A percentile compares a stretch with the other conserved stretches of the same genome.
Conservation (phyloP, 2,113 vertebrate genomes). For the Perognathus longimembris region DNA sequence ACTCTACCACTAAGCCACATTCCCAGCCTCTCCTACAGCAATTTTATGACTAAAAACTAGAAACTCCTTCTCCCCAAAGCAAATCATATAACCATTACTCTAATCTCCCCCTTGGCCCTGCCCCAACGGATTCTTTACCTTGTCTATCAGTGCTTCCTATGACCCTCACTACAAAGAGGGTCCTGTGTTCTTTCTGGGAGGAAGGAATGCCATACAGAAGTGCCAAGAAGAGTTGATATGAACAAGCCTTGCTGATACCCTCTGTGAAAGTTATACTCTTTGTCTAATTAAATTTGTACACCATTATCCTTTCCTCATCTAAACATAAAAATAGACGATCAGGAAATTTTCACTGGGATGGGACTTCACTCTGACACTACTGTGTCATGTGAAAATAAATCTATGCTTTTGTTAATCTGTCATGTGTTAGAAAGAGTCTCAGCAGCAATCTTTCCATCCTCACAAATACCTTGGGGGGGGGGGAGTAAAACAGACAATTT, state of each 20-base stretch:
- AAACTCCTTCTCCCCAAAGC: not conserved
- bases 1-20: too few species aligned
- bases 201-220: not conserved
- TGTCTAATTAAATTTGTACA: too few species aligned
- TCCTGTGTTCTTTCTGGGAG: not conserved
- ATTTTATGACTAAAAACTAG: not conserved
- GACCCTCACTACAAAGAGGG: not conserved
- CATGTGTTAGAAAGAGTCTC: not conserved
- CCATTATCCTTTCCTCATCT: not conserved
- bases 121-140: not conserved
- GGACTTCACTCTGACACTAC: not conserved
- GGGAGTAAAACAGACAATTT: not conserved
- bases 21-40: not conserved
- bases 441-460: not conserved
- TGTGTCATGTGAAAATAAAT: not conserved
- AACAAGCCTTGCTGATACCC: not conserved
- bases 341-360: not conserved
- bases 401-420: not conserved
- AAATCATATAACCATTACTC: not conserved
- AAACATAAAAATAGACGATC: not conserved
- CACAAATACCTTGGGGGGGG: too few species aligned
- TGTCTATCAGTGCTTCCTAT: not conserved
- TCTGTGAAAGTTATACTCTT: not conserved
- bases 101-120: not conserved
- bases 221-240: not conserved